Base-by-base conservation (phyloP, 2,113 vertebrate genomes). In the Physeter macrocephalus region DNA sequence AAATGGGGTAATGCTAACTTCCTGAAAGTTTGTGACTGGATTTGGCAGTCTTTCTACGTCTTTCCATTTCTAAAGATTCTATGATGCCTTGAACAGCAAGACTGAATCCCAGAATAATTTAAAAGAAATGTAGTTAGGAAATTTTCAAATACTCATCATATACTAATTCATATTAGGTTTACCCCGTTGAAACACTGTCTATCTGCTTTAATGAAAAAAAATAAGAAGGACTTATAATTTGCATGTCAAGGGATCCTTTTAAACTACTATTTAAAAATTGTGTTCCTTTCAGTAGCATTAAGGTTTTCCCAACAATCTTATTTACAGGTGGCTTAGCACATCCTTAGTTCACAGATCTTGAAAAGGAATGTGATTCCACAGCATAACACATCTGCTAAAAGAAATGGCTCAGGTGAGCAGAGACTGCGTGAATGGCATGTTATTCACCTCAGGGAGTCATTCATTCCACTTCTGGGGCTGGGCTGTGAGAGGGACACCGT, bases 11-110 rank as follows among this genome's bases (percentile, higher is more conserved):
- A 54, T 34, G 23, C n/a, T 80, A 69, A 49, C 36, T 52, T 81
- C 27, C 66, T 57, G 13, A 64, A 96, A 46, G 41, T 71, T 66
- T 88, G 85, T 54, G 85, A 88, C 34, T 66, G 7, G 20, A 80
- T 93, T 94, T 93, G 64, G 95, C 93, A 88, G 81, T 74, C 39
- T 94, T 96, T 46, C 43, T 61, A 12, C 74, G 41, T 49, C 8
- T 96, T 93, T 69, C 67, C 11, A 31, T 57, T 64, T 83, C 77
- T 77, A 71, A 92, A 87, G 36, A 59, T 66, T 92, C 64, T 64
- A 31, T 34, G 52, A 86, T 27, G 90, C 29, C 46, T 59, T 46
- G 8, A 81, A 80, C 20, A 77, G 88, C 52, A 94, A 91, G 66
- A 49, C n/a, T 10, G 13, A 87, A 90, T 74, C 61, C 15, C 27